A percentile compares a stretch with the other conserved stretches of the same genome.
These are phyloP conservation scores for Creontiades dilutus DNA, from an alignment of 2,888 invertebrate species.

Conservation along the genomic window DNA sequence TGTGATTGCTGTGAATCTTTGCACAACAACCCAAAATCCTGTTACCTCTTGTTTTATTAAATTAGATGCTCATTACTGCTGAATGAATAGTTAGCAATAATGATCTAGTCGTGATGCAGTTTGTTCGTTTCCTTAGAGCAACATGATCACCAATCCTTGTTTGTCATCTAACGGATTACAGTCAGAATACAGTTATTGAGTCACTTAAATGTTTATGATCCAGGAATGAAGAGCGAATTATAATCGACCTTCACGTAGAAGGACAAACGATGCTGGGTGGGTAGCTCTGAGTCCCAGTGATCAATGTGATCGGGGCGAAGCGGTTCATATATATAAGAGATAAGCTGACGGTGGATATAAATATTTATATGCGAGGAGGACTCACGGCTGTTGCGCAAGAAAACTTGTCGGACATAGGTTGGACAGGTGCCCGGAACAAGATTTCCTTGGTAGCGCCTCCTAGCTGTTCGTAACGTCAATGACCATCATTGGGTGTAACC, in stretches of 20 bases:
- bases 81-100: too few species aligned
- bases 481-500: not conserved
- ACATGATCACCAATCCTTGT: too few species aligned
- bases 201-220: not conserved
- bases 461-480: not conserved
- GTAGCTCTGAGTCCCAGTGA: not conserved
- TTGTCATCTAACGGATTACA: too few species aligned
- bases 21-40: too few species aligned
- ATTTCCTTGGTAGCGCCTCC: conserved; percentile 12
- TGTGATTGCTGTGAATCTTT: too few species aligned
- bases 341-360: not conserved
- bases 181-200: too few species aligned
- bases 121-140: too few species aligned
- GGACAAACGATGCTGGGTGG: not conserved
- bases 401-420: conserved; percentile 16
- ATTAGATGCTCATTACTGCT: too few species aligned
- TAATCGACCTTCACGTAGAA: not conserved
- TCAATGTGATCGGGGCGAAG: not conserved
- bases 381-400: not conserved
- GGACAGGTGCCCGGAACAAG: conserved; percentile 27
- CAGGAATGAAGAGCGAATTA: not conserved
- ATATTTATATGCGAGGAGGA: not conserved
- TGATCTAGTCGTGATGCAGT: too few species aligned
- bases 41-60: too few species aligned
- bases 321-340: not conserved